These are phyloP conservation scores for Clusia tigrina DNA, from an alignment of 2,888 invertebrate genomes.

Conservation along the genomic window DNA sequence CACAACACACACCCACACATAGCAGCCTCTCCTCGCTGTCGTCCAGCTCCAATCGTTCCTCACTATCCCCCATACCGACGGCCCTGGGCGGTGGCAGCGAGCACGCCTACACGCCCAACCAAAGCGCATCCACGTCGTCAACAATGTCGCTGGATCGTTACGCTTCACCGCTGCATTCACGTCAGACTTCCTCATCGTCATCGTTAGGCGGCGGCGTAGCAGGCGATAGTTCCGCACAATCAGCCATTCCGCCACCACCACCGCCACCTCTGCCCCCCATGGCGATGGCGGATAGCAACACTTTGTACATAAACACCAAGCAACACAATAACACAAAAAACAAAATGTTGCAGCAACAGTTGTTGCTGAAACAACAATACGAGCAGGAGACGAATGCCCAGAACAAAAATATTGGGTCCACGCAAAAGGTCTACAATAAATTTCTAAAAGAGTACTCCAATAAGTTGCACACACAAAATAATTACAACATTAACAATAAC, in stretches of 20 bases:
- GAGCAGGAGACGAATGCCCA: constrained; percentile 62
- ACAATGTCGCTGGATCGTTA: constrained; percentile 52
- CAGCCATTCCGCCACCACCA: constrained; percentile 45
- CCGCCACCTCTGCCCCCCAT: constrained; percentile 44
- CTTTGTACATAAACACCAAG: constrained; percentile 35
- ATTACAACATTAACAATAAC: constrained; percentile 30
- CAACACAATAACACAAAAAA: constrained; percentile 38
- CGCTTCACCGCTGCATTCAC: constrained; percentile 55
- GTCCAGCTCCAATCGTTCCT: constrained; percentile 48
- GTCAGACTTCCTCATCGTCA: constrained; percentile 56
- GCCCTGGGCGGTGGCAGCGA: constrained; percentile 34
- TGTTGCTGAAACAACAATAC: constrained; percentile 46
- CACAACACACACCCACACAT: constrained; percentile 59
- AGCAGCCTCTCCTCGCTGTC: constrained; percentile 62
- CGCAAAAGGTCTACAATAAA: constrained; percentile 57
- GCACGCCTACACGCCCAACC: constrained; percentile 35
- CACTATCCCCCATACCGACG: constrained; percentile 49
- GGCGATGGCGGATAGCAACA: constrained; percentile 26
- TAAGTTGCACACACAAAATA: constrained; percentile 46
- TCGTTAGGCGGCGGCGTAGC: constrained; percentile 24
- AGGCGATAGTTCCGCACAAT: constrained; percentile 29
- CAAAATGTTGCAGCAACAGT: constrained; percentile 35
- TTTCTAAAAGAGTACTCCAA: constrained; percentile 61
- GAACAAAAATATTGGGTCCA: constrained; percentile 48
- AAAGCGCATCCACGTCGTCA: constrained; percentile 42